Evolutionary conservation across 1,140 invertebrate species (phyloP).

Genomic region (Caenorhabditis tropicalis): DNA sequence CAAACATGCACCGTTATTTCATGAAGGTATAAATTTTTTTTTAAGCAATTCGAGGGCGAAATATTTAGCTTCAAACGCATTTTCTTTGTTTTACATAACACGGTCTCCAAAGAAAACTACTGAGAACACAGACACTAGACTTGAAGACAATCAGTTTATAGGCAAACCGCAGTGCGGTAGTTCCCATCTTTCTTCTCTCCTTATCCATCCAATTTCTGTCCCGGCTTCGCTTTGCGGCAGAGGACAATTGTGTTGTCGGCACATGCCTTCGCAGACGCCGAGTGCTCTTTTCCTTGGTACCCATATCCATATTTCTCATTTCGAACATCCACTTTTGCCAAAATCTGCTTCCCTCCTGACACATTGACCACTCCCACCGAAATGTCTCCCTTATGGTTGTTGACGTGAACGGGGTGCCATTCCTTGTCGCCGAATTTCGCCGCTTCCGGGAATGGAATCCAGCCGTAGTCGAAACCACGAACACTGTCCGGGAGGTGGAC

Average conservation of each 20-base stretch:
- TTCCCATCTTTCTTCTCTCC: background rate
- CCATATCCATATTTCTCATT: slow-evolving; percentile 58
- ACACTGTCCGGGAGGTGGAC: slow-evolving; percentile 26
- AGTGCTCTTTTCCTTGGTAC: slow-evolving; percentile 53
- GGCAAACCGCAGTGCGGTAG: no score
- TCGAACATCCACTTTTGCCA: slow-evolving; percentile 61
- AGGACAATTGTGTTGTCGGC: slow-evolving; percentile 56
- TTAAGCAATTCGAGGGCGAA: no score
- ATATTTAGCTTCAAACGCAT: no score
- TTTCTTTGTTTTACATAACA: no score
- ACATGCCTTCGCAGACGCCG: slow-evolving; percentile 39
- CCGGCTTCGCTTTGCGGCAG: slow-evolving; percentile 58
- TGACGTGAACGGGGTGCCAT: slow-evolving; percentile 62
- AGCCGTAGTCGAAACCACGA: background rate
- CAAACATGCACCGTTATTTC: no score
- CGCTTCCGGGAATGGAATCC: no score
- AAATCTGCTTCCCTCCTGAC: slow-evolving; percentile 59
- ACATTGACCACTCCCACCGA: slow-evolving; percentile 55
- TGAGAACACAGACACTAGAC: no score
- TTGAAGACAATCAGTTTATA: no score
- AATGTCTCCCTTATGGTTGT: slow-evolving; percentile 60
- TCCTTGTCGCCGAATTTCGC: slow-evolving; percentile 56
- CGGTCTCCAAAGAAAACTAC: no score
- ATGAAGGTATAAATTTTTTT: no score
- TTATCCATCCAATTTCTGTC: slow-evolving; percentile 55